Evolutionary conservation across 1,140 invertebrate genomes (phyloP).

Genomic region (Zaprionus africanus): DNA sequence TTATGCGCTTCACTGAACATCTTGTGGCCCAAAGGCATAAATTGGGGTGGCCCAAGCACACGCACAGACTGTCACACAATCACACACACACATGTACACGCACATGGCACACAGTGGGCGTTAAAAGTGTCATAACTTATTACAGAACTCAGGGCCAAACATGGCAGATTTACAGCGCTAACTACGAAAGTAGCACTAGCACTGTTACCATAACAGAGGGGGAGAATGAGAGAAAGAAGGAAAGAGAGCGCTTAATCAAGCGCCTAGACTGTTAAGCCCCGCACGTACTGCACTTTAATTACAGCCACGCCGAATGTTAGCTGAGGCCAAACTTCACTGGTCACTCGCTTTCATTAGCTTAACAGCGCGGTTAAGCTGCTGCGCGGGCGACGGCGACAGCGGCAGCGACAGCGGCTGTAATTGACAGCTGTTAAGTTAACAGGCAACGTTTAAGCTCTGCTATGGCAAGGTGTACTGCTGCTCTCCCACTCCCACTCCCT

Average conservation of each 20-base stretch:
- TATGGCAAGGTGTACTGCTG: slow-evolving; percentile 3
- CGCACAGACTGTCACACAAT: slow-evolving; percentile 1
- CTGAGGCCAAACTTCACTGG: slow-evolving; percentile 18
- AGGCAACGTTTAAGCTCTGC: slow-evolving; percentile 50
- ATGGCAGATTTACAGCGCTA: slow-evolving; percentile 61
- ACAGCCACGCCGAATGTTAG: slow-evolving; percentile 30
- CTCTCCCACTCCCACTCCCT: neutral
- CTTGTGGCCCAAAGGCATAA: slow-evolving; percentile 57
- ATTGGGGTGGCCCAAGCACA: slow-evolving; percentile 55
- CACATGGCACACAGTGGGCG: slow-evolving; percentile 57
- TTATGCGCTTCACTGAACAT: slow-evolving; percentile 79
- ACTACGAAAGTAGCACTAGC: neutral
- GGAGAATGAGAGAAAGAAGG: neutral
- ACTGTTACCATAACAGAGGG: slow-evolving; percentile 7
- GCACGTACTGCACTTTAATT: slow-evolving; percentile 73
- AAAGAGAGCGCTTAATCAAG: slow-evolving; percentile 49
- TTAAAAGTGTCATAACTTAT: slow-evolving; percentile 78
- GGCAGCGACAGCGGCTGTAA: slow-evolving; percentile 51
- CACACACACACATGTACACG: neutral
- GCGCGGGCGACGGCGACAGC: neutral
- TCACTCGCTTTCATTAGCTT: slow-evolving; percentile 54
- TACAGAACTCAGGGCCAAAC: slow-evolving; percentile 59
- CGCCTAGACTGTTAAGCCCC: slow-evolving; percentile 48
- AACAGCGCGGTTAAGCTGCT: slow-evolving; percentile 60
- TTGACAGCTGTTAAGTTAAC: slow-evolving; percentile 79